Evolutionary conservation across 2,113 vertebrate genomes (phyloP).

Genomic region (Collichthys lucidus): DNA sequence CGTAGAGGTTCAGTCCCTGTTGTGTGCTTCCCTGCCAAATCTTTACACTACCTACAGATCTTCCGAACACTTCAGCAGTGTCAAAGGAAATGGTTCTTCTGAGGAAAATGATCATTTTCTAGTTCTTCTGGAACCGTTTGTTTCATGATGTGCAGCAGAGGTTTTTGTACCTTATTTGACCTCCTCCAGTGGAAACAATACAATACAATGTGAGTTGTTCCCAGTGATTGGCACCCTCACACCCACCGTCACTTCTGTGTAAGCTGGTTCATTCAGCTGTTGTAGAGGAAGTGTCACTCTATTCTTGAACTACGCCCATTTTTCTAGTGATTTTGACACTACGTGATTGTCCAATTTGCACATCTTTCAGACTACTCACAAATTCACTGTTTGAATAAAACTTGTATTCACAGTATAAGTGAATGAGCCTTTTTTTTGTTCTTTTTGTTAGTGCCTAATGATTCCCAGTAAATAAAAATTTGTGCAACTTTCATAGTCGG

Average conservation of each 20-base stretch:
- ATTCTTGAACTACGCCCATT: slow-evolving; percentile 49
- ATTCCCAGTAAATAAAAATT: slow-evolving; percentile 37
- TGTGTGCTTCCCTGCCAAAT: slow-evolving; percentile 1
- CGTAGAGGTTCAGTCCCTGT: slow-evolving; percentile 6
- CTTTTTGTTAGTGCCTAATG: slow-evolving; percentile 29
- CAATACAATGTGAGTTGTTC: slow-evolving; percentile 51
- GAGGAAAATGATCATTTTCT: slow-evolving; percentile 8
- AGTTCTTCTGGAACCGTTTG: slow-evolving; percentile 28
- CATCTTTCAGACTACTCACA: slow-evolving; percentile 44
- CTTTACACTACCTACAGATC: slow-evolving; percentile 9
- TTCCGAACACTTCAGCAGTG: not conserved
- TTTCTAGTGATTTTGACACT: slow-evolving; percentile 64
- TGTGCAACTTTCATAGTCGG: slow-evolving; percentile 5
- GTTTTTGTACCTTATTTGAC: slow-evolving; percentile 31
- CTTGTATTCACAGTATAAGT: slow-evolving; percentile 46
- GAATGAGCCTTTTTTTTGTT: slow-evolving; percentile 36
- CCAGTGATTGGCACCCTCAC: slow-evolving; percentile 66
- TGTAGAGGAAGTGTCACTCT: slow-evolving; percentile 54
- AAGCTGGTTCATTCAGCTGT: slow-evolving; percentile 48
- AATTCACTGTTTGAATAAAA: slow-evolving; percentile 54
- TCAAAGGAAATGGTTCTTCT: slow-evolving; percentile 5
- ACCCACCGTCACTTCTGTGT: slow-evolving; percentile 52
- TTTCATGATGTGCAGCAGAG: slow-evolving; percentile 30
- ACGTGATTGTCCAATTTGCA: slow-evolving; percentile 63
- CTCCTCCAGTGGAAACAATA: slow-evolving; percentile 38